Evolutionary conservation across 2,888 invertebrate genomes (phyloP).

Genomic region (Stenoptilia bipunctidactyla): DNA sequence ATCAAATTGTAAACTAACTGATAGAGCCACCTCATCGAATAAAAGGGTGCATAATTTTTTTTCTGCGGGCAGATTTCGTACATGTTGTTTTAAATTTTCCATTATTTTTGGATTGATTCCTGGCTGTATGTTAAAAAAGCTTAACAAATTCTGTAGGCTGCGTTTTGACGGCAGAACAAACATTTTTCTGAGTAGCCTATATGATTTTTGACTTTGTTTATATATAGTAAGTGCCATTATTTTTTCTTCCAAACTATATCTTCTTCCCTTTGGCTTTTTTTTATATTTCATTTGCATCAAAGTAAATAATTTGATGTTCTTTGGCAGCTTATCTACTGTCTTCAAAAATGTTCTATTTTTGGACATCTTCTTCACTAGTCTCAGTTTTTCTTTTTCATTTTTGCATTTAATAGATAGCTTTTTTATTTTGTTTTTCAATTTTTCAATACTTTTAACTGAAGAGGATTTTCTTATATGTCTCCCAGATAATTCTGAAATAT

Average conservation of each 20-base stretch:
- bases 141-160: conserved; percentile 4
- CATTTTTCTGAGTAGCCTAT: conserved; percentile 12
- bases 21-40: conserved; percentile 5
- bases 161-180: conserved; percentile 8
- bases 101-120: conserved; percentile 3
- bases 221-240: conserved; percentile 13
- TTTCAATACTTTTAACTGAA: no score
- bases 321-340: no score
- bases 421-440: no score
- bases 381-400: no score
- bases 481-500: no score
- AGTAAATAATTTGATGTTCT: conserved; percentile 7
- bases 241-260: conserved; percentile 17
- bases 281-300: conserved; percentile 7
- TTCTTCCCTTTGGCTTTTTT: conserved; percentile 11
- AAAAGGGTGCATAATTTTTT: no score
- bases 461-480: no score
- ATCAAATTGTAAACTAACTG: conserved; percentile 1
- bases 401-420: no score
- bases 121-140: conserved; percentile 5
- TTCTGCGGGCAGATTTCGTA: not conserved
- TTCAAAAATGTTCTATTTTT: no score
- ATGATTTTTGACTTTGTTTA: conserved; percentile 11
- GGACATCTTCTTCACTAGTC: no score
- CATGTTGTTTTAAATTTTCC: not conserved